Percentiles rank a stretch among this genome's conserved stretches.
phyloP scores from a whole-genome alignment of 2,113 vertebrate species.

The Dasypus novemcinctus region DNA sequence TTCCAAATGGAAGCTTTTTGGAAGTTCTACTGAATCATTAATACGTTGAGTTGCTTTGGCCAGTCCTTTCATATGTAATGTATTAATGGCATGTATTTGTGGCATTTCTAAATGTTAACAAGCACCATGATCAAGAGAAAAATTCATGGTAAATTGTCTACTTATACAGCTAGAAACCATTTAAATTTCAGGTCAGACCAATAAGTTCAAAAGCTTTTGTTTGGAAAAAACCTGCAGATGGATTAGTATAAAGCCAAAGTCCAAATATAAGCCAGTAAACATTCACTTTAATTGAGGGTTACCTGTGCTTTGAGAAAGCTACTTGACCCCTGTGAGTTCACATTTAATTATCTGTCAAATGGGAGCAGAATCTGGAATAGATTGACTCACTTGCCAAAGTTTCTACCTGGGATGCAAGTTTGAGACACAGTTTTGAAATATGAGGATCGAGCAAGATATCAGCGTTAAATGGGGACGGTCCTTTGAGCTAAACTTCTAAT shows the following conservation, averaged over 20 bases:
- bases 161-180: background rate
- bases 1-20: conserved; percentile 79
- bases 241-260: background rate
- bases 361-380: background rate
- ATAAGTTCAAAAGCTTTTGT: conserved; percentile 27
- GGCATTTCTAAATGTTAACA: conserved; percentile 76
- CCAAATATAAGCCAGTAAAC: background rate
- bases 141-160: background rate
- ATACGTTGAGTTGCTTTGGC: conserved; percentile 72
- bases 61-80: conserved; percentile 84
- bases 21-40: conserved; percentile 81
- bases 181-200: conserved; percentile 56
- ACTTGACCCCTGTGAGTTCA: background rate
- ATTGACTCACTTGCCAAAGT: background rate
- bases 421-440: conserved; percentile 46
- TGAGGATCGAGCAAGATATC: background rate
- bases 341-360: conserved; percentile 32
- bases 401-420: conserved; percentile 3
- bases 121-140: conserved; percentile 52
- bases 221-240: background rate
- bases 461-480: background rate
- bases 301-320: background rate
- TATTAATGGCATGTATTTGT: conserved; percentile 76
- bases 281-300: background rate
- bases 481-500: conserved; percentile 47